These are phyloP conservation scores for Itoplectis maculator DNA, from an alignment of 2,888 invertebrate genomes.

Conservation along the genomic window DNA sequence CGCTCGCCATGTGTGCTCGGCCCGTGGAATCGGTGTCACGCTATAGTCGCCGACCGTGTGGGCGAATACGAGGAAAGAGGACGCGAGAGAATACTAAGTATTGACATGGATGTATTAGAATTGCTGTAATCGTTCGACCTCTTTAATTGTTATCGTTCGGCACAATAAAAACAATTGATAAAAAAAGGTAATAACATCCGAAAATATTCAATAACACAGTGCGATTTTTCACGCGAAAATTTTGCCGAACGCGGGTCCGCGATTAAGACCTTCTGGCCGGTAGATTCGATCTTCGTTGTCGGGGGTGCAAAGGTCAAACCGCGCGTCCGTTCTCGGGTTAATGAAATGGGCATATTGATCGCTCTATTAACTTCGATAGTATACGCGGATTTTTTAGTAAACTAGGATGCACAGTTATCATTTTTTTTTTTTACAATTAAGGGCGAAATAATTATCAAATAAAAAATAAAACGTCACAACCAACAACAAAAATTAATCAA, in stretches of 20 bases:
- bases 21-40: neutral
- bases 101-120: neutral
- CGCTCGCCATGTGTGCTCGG: conserved; percentile 26
- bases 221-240: too few species aligned
- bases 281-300: neutral
- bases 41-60: neutral
- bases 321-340: neutral
- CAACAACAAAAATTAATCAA: too few species aligned
- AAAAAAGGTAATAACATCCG: neutral
- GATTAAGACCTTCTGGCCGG: neutral
- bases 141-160: too few species aligned
- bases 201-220: too few species aligned
- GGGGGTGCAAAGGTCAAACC: neutral
- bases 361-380: neutral
- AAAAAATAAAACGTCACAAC: too few species aligned
- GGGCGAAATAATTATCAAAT: too few species aligned
- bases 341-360: conserved; percentile 8
- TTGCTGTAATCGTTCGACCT: too few species aligned
- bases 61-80: neutral
- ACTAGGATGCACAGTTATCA: too few species aligned
- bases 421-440: too few species aligned
- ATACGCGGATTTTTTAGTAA: too few species aligned
- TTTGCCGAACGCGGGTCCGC: neutral
- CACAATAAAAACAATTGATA: neutral
- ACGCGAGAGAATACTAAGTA: neutral